Base-by-base conservation (phyloP, 2,113 vertebrate species). In the Leuciscus idus region DNA sequence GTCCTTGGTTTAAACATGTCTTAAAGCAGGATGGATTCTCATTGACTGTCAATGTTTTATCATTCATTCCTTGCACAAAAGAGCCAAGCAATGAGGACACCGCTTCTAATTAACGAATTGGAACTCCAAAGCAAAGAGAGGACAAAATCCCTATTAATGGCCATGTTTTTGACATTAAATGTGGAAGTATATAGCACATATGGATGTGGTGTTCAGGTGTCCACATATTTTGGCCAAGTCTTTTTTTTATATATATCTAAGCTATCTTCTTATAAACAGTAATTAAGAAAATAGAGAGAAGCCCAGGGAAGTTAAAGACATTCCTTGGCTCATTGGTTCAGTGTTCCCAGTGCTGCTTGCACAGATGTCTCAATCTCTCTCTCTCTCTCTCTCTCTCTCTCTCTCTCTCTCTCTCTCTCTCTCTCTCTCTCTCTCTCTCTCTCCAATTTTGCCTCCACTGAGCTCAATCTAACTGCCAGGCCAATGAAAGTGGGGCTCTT, bases 341-440 rank as follows among this genome's bases (percentile, higher is more conserved):
- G 43, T 30, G 66, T 87, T 84, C 86, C 76, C 86, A 55, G 36
- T n/a, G 64, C 76, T 75, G 57, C 55, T 11, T 19, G 36, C n/a
- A 39, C 57, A 81, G 64, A 85, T n/a, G 43, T 50, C 52, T 87
- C 86, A 81, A 74, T 84, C 82, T 84, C 13, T 26, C 28, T 43
- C 73, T 10, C 52, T 55, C 52, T 55, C 52, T 19, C 52, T 55
- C 17, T 55, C 52, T 19, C 15, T 55, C 52, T 55, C 52, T 6
- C 15, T 55, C 52, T 55, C 52, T 55, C 15, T 55, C 52, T 55
- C 52, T 55, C 15, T 55, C 52, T 19, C 17, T 55, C 17, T 55
- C 26, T 26, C 26, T 26, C 26, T 26, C 26, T 48, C 46, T 48
- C 46, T 48, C 46, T 48, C 46, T 48, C 46, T 48, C 46, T 23